Percentiles rank a stretch among this genome's conserved stretches.
Evolutionary conservation across 2,888 invertebrate genomes (phyloP).

Genomic region (Harpalus rubripes): DNA sequence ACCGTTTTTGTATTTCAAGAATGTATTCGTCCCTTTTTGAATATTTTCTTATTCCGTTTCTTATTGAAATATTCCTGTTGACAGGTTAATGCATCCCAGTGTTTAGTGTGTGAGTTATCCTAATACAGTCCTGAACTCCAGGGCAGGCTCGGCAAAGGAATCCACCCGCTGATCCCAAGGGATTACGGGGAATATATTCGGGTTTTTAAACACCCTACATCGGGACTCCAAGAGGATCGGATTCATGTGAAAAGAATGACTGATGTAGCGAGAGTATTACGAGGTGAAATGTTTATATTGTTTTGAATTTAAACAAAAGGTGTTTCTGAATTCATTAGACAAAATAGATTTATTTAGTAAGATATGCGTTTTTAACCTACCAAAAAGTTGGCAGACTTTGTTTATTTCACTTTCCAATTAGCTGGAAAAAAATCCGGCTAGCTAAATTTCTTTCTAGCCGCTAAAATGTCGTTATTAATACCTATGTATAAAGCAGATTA

Average conservation of each 20-base stretch:
- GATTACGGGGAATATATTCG: conserved; percentile 41
- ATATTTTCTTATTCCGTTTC: not conserved
- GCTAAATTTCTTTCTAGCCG: too few species aligned
- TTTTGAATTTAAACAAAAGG: not conserved
- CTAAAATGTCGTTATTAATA: too few species aligned
- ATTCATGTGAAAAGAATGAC: conserved; percentile 23
- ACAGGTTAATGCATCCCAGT: conserved; percentile 55
- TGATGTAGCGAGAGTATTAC: not conserved
- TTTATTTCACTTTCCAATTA: too few species aligned
- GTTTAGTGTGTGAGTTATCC: conserved; percentile 61
- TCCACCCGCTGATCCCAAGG: conserved; percentile 37
- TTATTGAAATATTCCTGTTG: conserved; percentile 60
- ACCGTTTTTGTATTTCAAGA: too few species aligned
- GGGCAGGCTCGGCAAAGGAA: conserved; percentile 4
- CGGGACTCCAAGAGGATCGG: not conserved
- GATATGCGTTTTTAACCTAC: too few species aligned
- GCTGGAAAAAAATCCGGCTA: too few species aligned
- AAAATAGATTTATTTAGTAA: too few species aligned
- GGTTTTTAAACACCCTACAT: conserved; percentile 20
- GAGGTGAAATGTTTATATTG: not conserved
- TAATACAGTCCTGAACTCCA: conserved; percentile 57
- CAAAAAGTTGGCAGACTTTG: too few species aligned
- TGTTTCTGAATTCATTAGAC: too few species aligned
- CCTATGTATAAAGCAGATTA: too few species aligned
- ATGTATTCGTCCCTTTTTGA: not conserved